Percentiles rank a stretch among this genome's conserved stretches.
Evolutionary conservation across 2,888 invertebrate genomes (phyloP).

Genomic region (Agonopterix alstromeriana): DNA sequence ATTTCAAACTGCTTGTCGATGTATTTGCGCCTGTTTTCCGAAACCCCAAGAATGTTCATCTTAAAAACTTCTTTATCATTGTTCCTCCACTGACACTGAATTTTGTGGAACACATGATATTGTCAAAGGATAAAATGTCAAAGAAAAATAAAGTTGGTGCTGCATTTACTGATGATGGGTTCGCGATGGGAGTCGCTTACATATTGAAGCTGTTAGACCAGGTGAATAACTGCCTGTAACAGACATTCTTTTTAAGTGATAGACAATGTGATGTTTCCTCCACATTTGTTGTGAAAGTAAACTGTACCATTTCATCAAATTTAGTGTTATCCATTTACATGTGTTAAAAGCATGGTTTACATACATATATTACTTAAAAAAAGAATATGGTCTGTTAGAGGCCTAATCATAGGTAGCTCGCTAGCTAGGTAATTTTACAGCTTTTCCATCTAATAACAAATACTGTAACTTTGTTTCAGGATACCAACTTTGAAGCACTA

Average conservation of each 20-base stretch:
- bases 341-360: too few species aligned
- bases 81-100: constrained; percentile 96
- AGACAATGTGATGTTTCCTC: background rate
- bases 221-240: constrained; percentile 31
- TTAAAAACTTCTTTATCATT: constrained; percentile 94
- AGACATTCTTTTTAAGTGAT: too few species aligned
- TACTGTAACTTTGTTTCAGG: constrained; percentile 43
- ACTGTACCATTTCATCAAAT: too few species aligned
- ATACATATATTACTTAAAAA: too few species aligned
- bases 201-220: constrained; percentile 94
- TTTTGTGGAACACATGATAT: constrained; percentile 94
- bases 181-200: constrained; percentile 96
- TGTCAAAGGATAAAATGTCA: constrained; percentile 93
- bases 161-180: constrained; percentile 98
- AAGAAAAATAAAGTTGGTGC: constrained; percentile 93
- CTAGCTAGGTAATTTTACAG: too few species aligned
- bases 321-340: too few species aligned
- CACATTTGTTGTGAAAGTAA: background rate
- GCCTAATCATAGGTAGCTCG: too few species aligned
- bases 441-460: too few species aligned
- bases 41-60: constrained; percentile 90
- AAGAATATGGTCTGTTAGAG: too few species aligned
- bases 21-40: constrained; percentile 94
- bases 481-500: constrained; percentile 90
- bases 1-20: constrained; percentile 91